Evolutionary conservation across 2,888 invertebrate genomes (phyloP).

Genomic region (Amaurobius ferox): DNA sequence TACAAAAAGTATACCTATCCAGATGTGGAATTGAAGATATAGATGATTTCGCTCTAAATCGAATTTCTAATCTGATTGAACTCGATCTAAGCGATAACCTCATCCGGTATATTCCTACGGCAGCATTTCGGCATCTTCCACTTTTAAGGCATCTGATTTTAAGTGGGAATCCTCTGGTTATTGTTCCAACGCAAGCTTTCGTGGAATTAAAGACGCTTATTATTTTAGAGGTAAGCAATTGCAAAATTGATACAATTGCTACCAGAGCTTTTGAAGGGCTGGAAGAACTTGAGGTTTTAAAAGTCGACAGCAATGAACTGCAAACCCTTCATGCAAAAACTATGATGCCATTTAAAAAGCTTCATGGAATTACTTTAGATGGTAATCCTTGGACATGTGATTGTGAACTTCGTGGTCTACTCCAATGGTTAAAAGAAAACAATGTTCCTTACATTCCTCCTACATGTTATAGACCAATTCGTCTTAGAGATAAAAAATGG

Average conservation of each 20-base stretch:
- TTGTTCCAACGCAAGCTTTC: slow-evolving; percentile 69
- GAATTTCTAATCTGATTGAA: slow-evolving; percentile 91
- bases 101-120: slow-evolving; percentile 87
- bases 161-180: slow-evolving; percentile 87
- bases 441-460: slow-evolving; percentile 73
- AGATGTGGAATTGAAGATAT: slow-evolving; percentile 91
- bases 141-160: slow-evolving; percentile 88
- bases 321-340: slow-evolving; percentile 82
- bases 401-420: slow-evolving; percentile 70
- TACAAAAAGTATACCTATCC: slow-evolving; percentile 90
- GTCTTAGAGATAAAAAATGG: slow-evolving; percentile 69
- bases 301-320: slow-evolving; percentile 88
- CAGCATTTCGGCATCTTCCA: slow-evolving; percentile 87
- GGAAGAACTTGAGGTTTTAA: slow-evolving; percentile 86
- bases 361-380: slow-evolving; percentile 70
- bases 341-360: slow-evolving; percentile 65
- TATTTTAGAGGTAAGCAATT: slow-evolving; percentile 89
- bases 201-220: slow-evolving; percentile 76
- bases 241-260: slow-evolving; percentile 82
- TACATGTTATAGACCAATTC: slow-evolving; percentile 61
- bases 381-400: slow-evolving; percentile 73
- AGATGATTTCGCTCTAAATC: slow-evolving; percentile 86
- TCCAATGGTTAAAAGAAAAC: slow-evolving; percentile 68
- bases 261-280: slow-evolving; percentile 88
- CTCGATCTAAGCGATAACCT: slow-evolving; percentile 91